These are phyloP conservation scores for Oreotrochilus melanogaster DNA, from an alignment of 2,113 vertebrate species.

Conservation along the genomic window DNA sequence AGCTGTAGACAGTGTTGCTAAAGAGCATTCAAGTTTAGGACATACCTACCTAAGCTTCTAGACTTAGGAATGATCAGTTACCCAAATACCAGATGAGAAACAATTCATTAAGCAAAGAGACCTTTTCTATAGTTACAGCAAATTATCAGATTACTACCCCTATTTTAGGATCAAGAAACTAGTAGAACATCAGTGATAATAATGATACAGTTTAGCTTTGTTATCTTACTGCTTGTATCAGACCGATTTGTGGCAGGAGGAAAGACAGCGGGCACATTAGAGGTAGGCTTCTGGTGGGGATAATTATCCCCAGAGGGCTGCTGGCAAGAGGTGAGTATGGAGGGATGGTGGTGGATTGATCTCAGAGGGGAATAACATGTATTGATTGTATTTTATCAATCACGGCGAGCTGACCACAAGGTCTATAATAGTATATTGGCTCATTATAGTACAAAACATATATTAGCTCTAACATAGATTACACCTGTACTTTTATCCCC, in stretches of 20 bases:
- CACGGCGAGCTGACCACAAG: conserved; percentile 37
- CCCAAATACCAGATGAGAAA: neutral
- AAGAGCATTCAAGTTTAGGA: neutral
- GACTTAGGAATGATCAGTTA: neutral
- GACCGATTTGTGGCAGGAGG: conserved; percentile 30
- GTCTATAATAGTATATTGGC: conserved; percentile 46
- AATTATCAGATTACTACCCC: neutral
- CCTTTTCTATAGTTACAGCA: neutral
- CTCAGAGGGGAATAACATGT: conserved; percentile 42
- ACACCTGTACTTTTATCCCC: conserved; percentile 53
- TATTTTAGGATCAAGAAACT: conserved; percentile 11
- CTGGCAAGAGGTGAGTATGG: neutral
- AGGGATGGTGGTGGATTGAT: conserved; percentile 21
- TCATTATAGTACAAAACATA: conserved; percentile 33
- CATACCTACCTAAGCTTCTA: neutral
- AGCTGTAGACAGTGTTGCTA: neutral
- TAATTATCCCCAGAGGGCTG: conserved; percentile 49
- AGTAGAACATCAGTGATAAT: conserved; percentile 43
- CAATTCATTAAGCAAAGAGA: neutral
- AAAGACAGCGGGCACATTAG: conserved; percentile 54
- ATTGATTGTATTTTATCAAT: conserved; percentile 59
- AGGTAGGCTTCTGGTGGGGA: conserved; percentile 34
- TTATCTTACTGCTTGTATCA: conserved; percentile 14
- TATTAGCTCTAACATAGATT: conserved; percentile 45
- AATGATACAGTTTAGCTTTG: conserved; percentile 14